These are phyloP conservation scores for Drosophila prostipennis DNA, from an alignment of 2,888 invertebrate species.

Conservation along the genomic window DNA sequence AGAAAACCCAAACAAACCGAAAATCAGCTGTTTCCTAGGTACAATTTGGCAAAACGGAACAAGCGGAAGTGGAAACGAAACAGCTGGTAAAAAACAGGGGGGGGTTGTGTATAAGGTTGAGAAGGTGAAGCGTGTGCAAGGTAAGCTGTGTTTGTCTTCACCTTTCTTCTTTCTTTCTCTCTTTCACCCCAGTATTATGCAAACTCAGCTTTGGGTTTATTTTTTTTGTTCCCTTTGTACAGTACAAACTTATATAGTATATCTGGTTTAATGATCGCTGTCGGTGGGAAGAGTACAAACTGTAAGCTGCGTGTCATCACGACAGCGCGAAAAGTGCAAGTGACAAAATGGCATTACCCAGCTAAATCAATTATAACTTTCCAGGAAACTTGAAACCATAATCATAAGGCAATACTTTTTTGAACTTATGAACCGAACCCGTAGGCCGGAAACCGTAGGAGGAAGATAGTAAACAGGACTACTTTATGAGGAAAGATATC, in stretches of 20 bases:
- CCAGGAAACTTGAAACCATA: constrained; percentile 11
- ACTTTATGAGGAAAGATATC: no score
- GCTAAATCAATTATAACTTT: constrained; percentile 19
- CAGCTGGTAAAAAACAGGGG: constrained; percentile 9
- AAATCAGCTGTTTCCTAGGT: constrained; percentile 60
- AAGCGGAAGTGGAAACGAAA: constrained; percentile 56
- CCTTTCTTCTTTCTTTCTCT: constrained; percentile 9
- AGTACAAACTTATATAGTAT: neutral
- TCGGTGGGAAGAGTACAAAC: constrained; percentile 1
- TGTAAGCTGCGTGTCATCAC: constrained; percentile 32
- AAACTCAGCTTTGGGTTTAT: constrained; percentile 35
- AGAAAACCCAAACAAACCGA: constrained; percentile 35
- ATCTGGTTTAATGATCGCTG: constrained; percentile 31
- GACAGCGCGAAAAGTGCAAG: constrained; percentile 23
- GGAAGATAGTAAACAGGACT: no score
- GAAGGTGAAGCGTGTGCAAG: constrained; percentile 24
- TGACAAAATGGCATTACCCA: constrained; percentile 21
- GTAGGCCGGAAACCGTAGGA: no score
- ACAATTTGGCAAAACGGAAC: constrained; percentile 48
- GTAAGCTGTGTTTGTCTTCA: constrained; percentile 25
- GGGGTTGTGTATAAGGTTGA: neutral
- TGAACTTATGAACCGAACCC: no score
- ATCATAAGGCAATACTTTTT: neutral
- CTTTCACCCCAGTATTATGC: constrained; percentile 25
- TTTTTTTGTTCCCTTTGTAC: constrained; percentile 18